Conservation (phyloP, 2,113 vertebrate genomes). For the Neopipo cinnamomea region DNA sequence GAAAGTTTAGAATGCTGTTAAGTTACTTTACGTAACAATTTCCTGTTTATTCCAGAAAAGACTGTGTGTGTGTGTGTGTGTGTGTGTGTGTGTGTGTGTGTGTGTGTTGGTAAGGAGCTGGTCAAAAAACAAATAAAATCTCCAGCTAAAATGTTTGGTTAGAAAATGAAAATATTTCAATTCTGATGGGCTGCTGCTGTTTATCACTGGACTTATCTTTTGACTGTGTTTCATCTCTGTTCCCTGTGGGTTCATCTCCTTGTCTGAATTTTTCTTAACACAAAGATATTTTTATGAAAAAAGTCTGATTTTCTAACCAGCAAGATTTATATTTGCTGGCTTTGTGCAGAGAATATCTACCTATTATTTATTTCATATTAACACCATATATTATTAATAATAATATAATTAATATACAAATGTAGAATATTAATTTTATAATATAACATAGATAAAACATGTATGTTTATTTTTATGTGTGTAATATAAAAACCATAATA, state of each 20-base stretch:
- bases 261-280: background rate
- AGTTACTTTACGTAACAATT: background rate
- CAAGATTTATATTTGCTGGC: background rate
- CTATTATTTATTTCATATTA: background rate
- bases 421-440: background rate
- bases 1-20: background rate
- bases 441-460: background rate
- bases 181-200: background rate
- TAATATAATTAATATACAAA: background rate
- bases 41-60: background rate
- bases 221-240: background rate
- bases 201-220: background rate
- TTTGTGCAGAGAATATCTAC: background rate
- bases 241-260: background rate
- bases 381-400: background rate
- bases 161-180: conserved; percentile 1
- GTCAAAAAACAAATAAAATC: background rate
- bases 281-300: background rate
- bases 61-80: background rate
- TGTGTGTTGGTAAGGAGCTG: background rate
- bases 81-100: too few species aligned
- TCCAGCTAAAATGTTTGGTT: background rate
- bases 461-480: background rate
- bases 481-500: background rate
- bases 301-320: background rate